Percentiles rank a stretch among this genome's conserved stretches.
Conservation (phyloP, 2,113 vertebrate genomes). For the Polypterus bichir region DNA sequence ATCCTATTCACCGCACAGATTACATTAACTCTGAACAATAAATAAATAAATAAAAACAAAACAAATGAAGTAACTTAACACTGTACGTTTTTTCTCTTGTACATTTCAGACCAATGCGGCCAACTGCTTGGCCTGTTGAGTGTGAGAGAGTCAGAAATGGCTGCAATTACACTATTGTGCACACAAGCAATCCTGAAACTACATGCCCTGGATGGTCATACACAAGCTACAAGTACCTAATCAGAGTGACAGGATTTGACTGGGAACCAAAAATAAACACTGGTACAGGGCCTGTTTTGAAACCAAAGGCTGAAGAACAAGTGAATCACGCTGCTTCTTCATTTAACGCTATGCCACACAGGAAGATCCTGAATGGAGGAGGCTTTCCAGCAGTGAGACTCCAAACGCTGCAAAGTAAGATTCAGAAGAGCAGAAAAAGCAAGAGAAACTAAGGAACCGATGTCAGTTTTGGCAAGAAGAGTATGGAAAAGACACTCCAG, state of each 20-base stretch:
- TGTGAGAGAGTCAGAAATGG: constrained; percentile 7
- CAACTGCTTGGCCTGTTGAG: constrained; percentile 9
- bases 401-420: background rate
- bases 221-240: constrained; percentile 12
- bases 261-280: constrained; percentile 7
- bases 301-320: constrained; percentile 1
- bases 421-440: background rate
- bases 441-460: background rate
- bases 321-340: background rate
- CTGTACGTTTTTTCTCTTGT: background rate
- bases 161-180: constrained; percentile 9
- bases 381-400: background rate
- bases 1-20: too few species aligned
- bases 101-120: constrained; percentile 6
- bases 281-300: background rate
- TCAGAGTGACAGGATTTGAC: constrained; percentile 8
- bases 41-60: too few species aligned
- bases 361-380: background rate
- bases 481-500: too few species aligned
- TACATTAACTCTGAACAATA: too few species aligned
- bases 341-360: background rate
- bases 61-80: too few species aligned
- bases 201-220: constrained; percentile 11
- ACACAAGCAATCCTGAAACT: constrained; percentile 4
- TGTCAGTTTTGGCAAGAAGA: too few species aligned